These are phyloP conservation scores for Cyphomyrus discorhynchus DNA, from an alignment of 2,113 vertebrate species.

Conservation along the genomic window DNA sequence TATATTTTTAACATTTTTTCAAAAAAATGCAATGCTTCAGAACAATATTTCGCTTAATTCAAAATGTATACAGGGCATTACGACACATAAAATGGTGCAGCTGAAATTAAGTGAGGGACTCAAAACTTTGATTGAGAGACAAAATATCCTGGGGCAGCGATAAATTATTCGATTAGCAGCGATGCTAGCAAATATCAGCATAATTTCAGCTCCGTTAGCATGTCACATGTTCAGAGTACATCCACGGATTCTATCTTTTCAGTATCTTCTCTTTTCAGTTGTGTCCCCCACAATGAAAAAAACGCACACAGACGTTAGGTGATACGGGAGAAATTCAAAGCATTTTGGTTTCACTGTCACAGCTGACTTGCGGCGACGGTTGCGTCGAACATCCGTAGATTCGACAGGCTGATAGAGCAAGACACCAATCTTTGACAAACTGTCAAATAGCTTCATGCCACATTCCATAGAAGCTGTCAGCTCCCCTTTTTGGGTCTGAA, in stretches of 20 bases:
- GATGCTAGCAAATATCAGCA: background rate
- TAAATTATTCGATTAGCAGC: background rate
- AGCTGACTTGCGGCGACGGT: background rate
- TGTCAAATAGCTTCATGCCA: slow-evolving; percentile 12
- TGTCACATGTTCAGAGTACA: background rate
- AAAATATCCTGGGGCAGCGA: background rate
- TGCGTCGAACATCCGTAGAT: background rate
- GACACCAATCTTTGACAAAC: slow-evolving; percentile 8
- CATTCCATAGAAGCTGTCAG: slow-evolving; percentile 12
- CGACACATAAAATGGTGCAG: background rate
- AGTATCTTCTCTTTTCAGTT: background rate
- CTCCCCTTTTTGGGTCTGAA: background rate
- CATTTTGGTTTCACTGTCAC: slow-evolving; percentile 6
- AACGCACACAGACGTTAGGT: background rate
- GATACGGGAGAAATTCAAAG: background rate
- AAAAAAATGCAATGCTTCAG: background rate
- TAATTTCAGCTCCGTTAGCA: background rate
- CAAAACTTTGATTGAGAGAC: background rate
- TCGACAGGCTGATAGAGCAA: slow-evolving; percentile 7
- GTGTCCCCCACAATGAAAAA: background rate
- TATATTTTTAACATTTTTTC: too few species aligned
- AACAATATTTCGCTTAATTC: background rate
- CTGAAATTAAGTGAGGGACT: background rate
- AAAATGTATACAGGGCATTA: background rate
- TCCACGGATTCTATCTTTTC: slow-evolving; percentile 2